phyloP scores from a whole-genome alignment of 1,140 invertebrate species.

The Drosophila tropicalis region DNA sequence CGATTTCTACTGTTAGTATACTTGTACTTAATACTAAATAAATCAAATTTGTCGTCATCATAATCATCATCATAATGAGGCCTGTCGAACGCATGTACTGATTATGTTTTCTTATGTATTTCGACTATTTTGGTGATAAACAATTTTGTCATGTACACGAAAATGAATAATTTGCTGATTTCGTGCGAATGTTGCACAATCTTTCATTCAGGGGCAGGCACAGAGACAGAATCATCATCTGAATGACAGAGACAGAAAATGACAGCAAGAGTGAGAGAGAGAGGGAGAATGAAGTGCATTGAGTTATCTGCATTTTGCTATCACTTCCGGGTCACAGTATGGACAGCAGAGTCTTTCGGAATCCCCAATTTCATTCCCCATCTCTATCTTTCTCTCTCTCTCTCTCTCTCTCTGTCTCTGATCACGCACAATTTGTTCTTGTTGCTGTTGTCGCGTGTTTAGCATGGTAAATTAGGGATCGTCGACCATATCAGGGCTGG shows the following conservation, averaged over 20 bases:
- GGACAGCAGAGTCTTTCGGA: not conserved
- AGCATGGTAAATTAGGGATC: slow-evolving; percentile 8
- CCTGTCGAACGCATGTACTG: not conserved
- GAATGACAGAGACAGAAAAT: not conserved
- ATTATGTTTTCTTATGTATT: not conserved
- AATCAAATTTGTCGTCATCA: not conserved
- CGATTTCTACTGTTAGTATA: no score
- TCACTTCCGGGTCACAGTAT: slow-evolving; percentile 15
- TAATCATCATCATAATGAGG: not conserved
- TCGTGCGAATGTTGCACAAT: slow-evolving; percentile 44
- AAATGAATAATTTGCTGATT: slow-evolving; percentile 38
- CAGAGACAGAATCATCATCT: slow-evolving; percentile 5
- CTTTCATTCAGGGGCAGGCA: slow-evolving; percentile 32
- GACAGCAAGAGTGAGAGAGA: not conserved
- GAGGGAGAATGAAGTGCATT: not conserved
- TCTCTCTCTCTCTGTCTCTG: not conserved
- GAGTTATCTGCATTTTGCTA: slow-evolving; percentile 27
- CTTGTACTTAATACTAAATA: not conserved
- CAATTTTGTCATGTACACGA: slow-evolving; percentile 26
- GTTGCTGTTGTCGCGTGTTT: slow-evolving; percentile 26
- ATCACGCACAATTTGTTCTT: slow-evolving; percentile 17
- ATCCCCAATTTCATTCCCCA: not conserved
- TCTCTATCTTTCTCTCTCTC: not conserved
- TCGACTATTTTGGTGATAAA: slow-evolving; percentile 9
- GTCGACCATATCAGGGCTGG: not conserved